A percentile compares a stretch with the other conserved stretches of the same genome.
Conservation (phyloP, 2,113 vertebrate species). For the Elephantulus edwardii region DNA sequence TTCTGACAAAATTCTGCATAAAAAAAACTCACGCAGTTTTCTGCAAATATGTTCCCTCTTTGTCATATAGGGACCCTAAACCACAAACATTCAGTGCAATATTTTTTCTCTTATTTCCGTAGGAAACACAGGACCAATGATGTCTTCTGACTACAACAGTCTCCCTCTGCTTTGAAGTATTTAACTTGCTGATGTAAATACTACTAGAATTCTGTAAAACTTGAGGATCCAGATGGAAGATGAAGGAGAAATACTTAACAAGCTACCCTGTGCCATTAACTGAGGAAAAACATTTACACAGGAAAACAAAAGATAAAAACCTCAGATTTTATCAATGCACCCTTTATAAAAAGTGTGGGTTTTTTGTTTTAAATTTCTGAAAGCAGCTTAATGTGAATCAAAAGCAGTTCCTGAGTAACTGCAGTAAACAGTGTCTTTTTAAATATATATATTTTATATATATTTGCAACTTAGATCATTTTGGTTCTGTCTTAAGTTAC, state of each 20-base stretch:
- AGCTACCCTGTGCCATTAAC: constrained; percentile 87
- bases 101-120: constrained; percentile 78
- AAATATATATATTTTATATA: constrained; percentile 56
- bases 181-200: constrained; percentile 78
- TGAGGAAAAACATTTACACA: constrained; percentile 79
- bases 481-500: constrained; percentile 86
- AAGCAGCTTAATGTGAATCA: constrained; percentile 89
- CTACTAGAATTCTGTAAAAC: constrained; percentile 80
- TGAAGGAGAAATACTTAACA: constrained; percentile 79
- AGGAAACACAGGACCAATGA: constrained; percentile 79
- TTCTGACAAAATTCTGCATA: constrained; percentile 83
- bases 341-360: constrained; percentile 81
- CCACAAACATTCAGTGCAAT: constrained; percentile 83
- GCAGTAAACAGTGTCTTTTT: constrained; percentile 88
- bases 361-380: constrained; percentile 80
- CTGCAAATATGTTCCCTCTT: constrained; percentile 72
- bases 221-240: constrained; percentile 77
- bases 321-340: constrained; percentile 83
- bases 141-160: constrained; percentile 78
- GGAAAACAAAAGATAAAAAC: constrained; percentile 66
- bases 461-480: constrained; percentile 82
- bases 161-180: constrained; percentile 73
- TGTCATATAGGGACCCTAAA: constrained; percentile 75
- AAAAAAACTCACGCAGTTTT: constrained; percentile 72
- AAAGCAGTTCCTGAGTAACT: constrained; percentile 90